A percentile compares a stretch with the other conserved stretches of the same genome.
Evolutionary conservation across 2,797 vertebrate species (phyloP).

Genomic region (Amphiprion clarkii): DNA sequence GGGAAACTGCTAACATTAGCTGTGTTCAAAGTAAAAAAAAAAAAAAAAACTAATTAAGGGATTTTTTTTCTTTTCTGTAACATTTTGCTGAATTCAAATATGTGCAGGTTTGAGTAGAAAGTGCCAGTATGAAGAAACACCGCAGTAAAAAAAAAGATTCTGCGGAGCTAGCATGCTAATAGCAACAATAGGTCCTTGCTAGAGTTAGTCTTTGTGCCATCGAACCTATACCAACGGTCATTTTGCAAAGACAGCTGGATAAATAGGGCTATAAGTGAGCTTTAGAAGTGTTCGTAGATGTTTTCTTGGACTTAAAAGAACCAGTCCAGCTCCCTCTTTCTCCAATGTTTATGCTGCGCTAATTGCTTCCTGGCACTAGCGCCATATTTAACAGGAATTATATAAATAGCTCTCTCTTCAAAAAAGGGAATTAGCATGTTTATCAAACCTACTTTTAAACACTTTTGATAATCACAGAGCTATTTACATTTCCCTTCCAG

Average conservation of each 20-base stretch:
- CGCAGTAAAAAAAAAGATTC: background rate
- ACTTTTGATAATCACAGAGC: background rate
- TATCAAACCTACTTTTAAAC: background rate
- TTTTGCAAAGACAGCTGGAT: too few species aligned
- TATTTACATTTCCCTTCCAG: constrained; percentile 31
- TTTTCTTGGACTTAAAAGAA: too few species aligned
- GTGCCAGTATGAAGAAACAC: too few species aligned
- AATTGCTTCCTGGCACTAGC: background rate
- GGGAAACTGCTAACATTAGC: too few species aligned
- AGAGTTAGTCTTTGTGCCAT: background rate
- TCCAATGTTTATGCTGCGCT: constrained; percentile 11
- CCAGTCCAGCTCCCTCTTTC: too few species aligned
- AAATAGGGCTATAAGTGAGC: too few species aligned
- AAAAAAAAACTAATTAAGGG: too few species aligned
- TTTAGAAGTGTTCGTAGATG: background rate
- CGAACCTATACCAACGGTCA: background rate
- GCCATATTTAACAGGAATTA: background rate
- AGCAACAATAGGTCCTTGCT: background rate
- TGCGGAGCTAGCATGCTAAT: background rate
- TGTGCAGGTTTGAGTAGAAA: background rate
- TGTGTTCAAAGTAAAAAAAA: too few species aligned
- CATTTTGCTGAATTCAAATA: too few species aligned
- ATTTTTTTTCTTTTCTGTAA: too few species aligned
- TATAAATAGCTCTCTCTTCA: constrained; percentile 2
- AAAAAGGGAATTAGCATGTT: background rate